phyloP scores from a whole-genome alignment of 1,140 invertebrate genomes.

The Palaemon carinicauda region DNA sequence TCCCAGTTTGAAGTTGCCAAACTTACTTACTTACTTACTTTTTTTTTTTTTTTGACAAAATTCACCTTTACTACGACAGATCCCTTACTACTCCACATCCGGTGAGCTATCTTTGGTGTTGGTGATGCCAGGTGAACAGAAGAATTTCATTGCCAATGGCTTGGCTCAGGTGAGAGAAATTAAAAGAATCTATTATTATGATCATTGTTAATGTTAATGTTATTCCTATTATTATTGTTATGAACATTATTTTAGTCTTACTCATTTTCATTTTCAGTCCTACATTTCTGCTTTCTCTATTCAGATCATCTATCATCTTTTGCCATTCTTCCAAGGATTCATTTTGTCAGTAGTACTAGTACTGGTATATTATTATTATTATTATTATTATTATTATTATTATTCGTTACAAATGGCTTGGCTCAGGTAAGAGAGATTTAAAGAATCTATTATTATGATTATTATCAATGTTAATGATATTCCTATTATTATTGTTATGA shows the following conservation, averaged over 20 bases:
- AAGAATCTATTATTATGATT: too few relatives aligned
- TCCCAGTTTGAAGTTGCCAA: neutral
- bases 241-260: neutral
- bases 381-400: too few relatives aligned
- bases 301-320: too few relatives aligned
- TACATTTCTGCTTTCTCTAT: too few relatives aligned
- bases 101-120: conserved; percentile 53
- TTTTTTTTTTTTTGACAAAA: neutral
- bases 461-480: too few relatives aligned
- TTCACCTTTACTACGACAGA: conserved; percentile 15
- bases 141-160: conserved; percentile 57
- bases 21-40: too few relatives aligned
- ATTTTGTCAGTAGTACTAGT: too few relatives aligned
- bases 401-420: too few relatives aligned
- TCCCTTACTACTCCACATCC: conserved; percentile 39
- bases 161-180: conserved; percentile 26
- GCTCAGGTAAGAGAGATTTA: too few relatives aligned
- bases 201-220: neutral
- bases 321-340: too few relatives aligned
- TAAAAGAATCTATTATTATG: neutral
- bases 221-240: neutral
- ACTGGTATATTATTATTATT: too few relatives aligned
- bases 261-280: neutral
- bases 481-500: too few relatives aligned
- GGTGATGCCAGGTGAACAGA: conserved; percentile 57